Evolutionary conservation across 2,797 vertebrate species (phyloP).

Genomic region (Chrosomus eos): DNA sequence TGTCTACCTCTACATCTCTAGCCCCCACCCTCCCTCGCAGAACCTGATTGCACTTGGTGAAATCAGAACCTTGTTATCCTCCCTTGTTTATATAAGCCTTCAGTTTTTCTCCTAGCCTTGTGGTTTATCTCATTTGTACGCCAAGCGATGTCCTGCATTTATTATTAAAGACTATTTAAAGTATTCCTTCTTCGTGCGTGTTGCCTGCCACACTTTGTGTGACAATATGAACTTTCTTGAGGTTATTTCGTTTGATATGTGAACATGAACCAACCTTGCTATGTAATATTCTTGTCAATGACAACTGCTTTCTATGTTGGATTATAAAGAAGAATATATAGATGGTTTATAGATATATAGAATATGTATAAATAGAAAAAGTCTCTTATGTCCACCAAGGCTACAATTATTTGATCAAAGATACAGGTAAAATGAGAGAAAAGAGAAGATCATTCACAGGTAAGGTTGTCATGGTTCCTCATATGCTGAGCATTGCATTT

Average conservation of each 20-base stretch:
- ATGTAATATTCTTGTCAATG: background rate
- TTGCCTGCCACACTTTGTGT: background rate
- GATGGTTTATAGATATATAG: background rate
- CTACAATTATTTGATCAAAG: background rate
- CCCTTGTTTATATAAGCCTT: background rate
- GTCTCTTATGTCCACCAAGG: background rate
- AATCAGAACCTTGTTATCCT: too few species aligned
- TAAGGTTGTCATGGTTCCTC: slow-evolving; percentile 26
- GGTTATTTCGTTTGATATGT: background rate
- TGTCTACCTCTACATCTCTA: background rate
- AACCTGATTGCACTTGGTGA: too few species aligned
- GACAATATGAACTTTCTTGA: background rate
- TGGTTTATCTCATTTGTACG: background rate
- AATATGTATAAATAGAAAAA: background rate
- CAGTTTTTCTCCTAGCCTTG: background rate
- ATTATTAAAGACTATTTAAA: background rate
- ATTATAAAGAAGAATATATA: background rate
- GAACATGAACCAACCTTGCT: background rate
- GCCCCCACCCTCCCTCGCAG: too few species aligned
- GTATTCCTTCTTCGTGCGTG: background rate
- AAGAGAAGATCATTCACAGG: slow-evolving; percentile 10
- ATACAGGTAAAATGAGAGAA: background rate
- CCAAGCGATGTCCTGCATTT: background rate
- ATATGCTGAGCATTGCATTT: slow-evolving; percentile 61
- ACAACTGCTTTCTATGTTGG: background rate